A percentile compares a stretch with the other conserved stretches of the same genome.
Evolutionary conservation across 2,797 vertebrate genomes (phyloP).

Genomic region (Malacoraja senta): DNA sequence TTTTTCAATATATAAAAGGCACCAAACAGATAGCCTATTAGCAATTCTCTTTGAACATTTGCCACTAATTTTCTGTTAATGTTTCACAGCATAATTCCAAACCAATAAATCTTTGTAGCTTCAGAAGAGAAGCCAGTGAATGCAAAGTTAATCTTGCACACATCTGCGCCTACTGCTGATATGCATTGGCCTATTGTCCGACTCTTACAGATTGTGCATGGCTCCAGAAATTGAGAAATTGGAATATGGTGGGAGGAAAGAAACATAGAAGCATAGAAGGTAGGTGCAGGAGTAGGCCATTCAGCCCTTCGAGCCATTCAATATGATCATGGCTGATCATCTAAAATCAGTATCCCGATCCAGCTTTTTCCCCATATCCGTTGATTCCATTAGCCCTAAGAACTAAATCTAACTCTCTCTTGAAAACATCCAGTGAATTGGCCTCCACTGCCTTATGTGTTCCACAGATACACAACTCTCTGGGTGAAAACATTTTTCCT

Average conservation of each 20-base stretch:
- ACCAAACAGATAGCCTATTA: background rate
- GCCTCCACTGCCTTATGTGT: too few relatives aligned
- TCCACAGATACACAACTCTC: too few relatives aligned
- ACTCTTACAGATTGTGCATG: background rate
- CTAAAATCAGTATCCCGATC: too few relatives aligned
- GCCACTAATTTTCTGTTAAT: background rate
- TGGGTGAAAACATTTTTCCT: too few relatives aligned
- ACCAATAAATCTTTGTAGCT: background rate
- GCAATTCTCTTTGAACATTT: background rate
- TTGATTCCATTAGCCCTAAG: too few relatives aligned
- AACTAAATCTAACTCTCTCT: too few relatives aligned
- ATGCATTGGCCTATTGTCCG: background rate
- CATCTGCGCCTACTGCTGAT: too few relatives aligned
- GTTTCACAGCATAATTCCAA: background rate
- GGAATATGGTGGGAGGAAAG: background rate
- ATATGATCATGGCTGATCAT: too few relatives aligned
- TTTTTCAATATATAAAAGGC: background rate
- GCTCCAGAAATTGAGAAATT: background rate
- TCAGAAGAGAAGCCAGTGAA: background rate
- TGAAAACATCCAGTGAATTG: too few relatives aligned
- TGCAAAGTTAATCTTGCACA: background rate
- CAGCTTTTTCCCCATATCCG: too few relatives aligned
- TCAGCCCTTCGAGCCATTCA: too few relatives aligned
- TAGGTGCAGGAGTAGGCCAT: too few relatives aligned
- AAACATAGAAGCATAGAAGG: background rate